Evolutionary conservation across 2,888 invertebrate genomes (phyloP).

Genomic region (Physocephala rufipes): DNA sequence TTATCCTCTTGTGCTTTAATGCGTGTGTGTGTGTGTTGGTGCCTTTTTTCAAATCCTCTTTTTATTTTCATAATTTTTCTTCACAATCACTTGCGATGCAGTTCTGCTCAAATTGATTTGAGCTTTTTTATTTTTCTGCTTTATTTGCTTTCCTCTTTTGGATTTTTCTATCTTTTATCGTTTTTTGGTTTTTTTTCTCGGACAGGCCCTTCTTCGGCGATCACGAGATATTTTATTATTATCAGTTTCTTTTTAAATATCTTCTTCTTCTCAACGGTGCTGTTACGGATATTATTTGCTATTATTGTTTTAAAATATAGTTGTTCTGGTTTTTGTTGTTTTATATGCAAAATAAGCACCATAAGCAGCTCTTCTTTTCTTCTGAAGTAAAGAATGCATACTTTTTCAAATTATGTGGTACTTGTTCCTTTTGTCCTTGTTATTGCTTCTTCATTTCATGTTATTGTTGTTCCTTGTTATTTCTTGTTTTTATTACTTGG

Average conservation of each 20-base stretch:
- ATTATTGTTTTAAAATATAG: background rate
- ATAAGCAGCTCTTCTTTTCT: background rate
- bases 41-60: constrained; percentile 8
- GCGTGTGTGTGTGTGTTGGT: background rate
- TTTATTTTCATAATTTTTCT: background rate
- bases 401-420: background rate
- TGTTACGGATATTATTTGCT: too few relatives aligned
- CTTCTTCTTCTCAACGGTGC: background rate
- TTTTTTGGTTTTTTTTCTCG: constrained; percentile 22
- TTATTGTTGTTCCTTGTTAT: background rate
- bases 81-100: background rate
- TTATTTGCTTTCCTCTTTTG: constrained; percentile 1
- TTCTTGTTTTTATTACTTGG: too few relatives aligned
- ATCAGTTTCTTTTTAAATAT: background rate
- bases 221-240: constrained; percentile 4
- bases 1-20: constrained; percentile 30
- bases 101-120: background rate
- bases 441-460: background rate
- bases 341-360: background rate
- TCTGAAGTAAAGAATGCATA: background rate
- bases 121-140: background rate
- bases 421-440: background rate
- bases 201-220: background rate
- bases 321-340: background rate
- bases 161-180: background rate